Evolutionary conservation across 2,113 vertebrate species (phyloP), one percentile per base, ranked within the genome.

Genomic region (Synchiropus splendidus): DNA sequence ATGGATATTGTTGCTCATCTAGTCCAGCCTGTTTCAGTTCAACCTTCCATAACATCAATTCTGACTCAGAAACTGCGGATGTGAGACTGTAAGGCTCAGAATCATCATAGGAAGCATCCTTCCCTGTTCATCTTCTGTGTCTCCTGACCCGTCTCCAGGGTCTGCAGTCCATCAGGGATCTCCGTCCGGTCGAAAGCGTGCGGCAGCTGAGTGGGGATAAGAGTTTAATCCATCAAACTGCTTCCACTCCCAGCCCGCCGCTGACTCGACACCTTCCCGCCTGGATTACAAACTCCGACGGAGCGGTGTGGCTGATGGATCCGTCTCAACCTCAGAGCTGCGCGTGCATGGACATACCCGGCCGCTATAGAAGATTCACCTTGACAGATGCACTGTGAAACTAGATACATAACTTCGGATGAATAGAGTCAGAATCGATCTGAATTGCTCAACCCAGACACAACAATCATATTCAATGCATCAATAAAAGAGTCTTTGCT

Each of bases 201-300:
- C 34, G 44, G 60, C 43, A 58, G 53, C 50, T 70, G 62, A 75
- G 51, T 34, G 57, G 54, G 64, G 62, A 77, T 74, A 64, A 76
- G 64, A 61, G 62, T 75, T 79, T 71, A 79, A 79, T 82, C 77
- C 64, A 78, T 82, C 77, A 78, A 71, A 73, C 72, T 61, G 51
- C 54, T 57, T 58, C 58, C 54, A 61, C 47, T 61, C 56, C 61
- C 59, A 54, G 54, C 27, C 33, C 21, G 6, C 30, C 46, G 70
- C 79, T 82, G 77, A 79, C 72, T 76, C 72, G 35, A 69, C 73
- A 69, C 50, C 56, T 73, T 50, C 59, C 46, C 53, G 13, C 9
- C 2, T n/a, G 77, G 74, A 71, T 77, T 75, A 70, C 51, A 61
- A 57, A 59, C 62, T 64, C 60, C n/a, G n/a, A n/a, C n/a, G 54